phyloP scores from a whole-genome alignment of 2,797 vertebrate species.

The Pipistrellus pipistrellus region DNA sequence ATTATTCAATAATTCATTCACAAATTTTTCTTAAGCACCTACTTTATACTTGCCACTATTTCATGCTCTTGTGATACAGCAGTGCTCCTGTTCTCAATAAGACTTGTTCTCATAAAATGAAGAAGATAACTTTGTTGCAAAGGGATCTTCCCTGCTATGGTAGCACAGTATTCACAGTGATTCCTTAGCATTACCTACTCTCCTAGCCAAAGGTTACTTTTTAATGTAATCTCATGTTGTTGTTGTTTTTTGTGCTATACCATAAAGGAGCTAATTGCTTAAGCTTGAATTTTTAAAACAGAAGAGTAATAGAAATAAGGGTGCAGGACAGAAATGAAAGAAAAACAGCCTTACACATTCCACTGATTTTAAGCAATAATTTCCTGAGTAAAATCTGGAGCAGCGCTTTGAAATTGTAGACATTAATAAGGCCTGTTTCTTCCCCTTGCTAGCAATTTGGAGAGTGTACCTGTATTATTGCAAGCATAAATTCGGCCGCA shows the following conservation, averaged over 20 bases:
- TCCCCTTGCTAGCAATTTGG: constrained; percentile 76
- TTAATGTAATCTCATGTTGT: constrained; percentile 64
- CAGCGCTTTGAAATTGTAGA: constrained; percentile 68
- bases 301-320: constrained; percentile 52
- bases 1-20: background rate
- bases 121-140: constrained; percentile 22
- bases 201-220: constrained; percentile 46
- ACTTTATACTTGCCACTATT: background rate
- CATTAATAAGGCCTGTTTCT: constrained; percentile 77
- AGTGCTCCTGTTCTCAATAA: background rate
- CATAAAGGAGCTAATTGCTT: constrained; percentile 13
- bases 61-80: background rate
- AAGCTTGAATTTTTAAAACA: constrained; percentile 67
- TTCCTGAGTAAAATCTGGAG: constrained; percentile 67
- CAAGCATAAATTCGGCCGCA: constrained; percentile 75
- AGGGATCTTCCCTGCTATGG: background rate
- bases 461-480: constrained; percentile 76
- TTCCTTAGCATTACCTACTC: background rate
- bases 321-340: constrained; percentile 7
- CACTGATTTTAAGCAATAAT: constrained; percentile 74
- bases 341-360: constrained; percentile 53
- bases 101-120: background rate
- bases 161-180: background rate
- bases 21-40: background rate
- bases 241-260: constrained; percentile 12